Conservation (phyloP, 2,113 vertebrate species). For the Tursiops truncatus region DNA sequence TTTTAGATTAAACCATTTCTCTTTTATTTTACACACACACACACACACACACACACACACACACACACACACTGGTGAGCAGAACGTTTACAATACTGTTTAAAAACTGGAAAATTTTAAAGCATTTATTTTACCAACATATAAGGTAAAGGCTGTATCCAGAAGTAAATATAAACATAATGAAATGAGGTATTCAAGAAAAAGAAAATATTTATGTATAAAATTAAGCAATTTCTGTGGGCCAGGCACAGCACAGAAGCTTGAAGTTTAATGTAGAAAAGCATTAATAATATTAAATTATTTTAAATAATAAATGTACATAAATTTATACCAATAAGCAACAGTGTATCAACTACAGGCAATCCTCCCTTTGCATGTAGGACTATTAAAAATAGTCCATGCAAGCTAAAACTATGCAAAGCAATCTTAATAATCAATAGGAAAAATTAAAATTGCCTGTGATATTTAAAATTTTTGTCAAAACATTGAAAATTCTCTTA, state of each 20-base stretch:
- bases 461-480: background rate
- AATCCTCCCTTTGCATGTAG: background rate
- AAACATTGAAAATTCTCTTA: conserved; percentile 14
- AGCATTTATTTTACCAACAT: conserved; percentile 2
- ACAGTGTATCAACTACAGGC: background rate
- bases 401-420: background rate
- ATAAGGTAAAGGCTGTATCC: background rate
- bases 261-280: background rate
- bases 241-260: background rate
- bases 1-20: background rate
- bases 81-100: background rate
- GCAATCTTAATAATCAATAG: background rate
- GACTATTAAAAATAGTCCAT: background rate
- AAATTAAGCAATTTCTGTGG: background rate
- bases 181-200: background rate
- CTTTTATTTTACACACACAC: background rate
- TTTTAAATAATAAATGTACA: background rate
- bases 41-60: background rate
- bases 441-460: background rate
- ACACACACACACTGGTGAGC: background rate
- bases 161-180: background rate
- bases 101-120: background rate
- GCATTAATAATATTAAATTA: background rate
- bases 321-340: background rate
- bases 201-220: background rate